Base-by-base conservation (phyloP, 2,113 vertebrate species). In the Callipepla squamata region DNA sequence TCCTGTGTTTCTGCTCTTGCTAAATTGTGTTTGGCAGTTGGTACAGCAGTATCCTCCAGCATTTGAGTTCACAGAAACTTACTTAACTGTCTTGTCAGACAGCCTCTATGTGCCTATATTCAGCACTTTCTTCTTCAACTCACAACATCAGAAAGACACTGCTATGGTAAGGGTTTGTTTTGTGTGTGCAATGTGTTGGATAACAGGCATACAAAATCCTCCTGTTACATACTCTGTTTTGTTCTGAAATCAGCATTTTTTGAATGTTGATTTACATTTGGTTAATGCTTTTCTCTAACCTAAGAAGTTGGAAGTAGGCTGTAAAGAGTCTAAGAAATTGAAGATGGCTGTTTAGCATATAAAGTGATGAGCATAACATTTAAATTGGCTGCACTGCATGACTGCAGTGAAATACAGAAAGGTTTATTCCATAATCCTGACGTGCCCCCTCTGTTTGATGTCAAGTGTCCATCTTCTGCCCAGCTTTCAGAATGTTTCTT, bases 41-140 rank as follows among this genome's bases (percentile, higher is more conserved):
- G 90, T 98, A 34, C 98, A 98, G 76, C 98, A 99, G 89, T 97
- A 98, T 80, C 96, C 97, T 55, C 97, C 98, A 13, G 98, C 98
- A 4, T 99, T 99, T 94, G 98, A 99, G 85, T 98, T 98, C 96
- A 98, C 98, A 2, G 98, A 99, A 97, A 99, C 98, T 12, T 99
- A 98, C 91, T 96, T 99, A 96, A 99, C 98, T 6, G 98, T 99
- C 44, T 85, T 99, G 94, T 99, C 98, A 13, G 98, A 99, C 92
- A 98, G 98, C 92, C 77, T 99, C 19, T 98, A 98, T 40, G 97
- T 99, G 62, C 98, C 98, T 47, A 97, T 98, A 91, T 99, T 99
- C 93, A 98, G 98, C 97, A 99, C 98, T 80, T 99, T 99, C 96
- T 98, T 99, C 94, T 99, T 99, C 97, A 99, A 98, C 92, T 98